These are phyloP conservation scores for Palythoa heliodiscus DNA, from an alignment of 92 coral and sea anemone genomes.

Conservation along the genomic window DNA sequence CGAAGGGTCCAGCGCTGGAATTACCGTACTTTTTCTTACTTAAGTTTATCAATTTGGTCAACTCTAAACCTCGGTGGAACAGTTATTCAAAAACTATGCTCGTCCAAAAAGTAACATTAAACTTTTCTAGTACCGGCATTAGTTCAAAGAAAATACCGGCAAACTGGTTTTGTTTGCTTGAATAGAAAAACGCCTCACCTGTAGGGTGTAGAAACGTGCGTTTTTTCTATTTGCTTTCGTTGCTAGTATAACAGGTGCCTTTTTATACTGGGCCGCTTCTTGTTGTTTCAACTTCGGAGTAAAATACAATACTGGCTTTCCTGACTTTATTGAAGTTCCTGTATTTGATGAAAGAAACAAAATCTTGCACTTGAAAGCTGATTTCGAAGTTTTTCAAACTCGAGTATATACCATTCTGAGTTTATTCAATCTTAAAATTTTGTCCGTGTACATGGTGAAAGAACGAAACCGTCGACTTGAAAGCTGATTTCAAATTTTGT, in stretches of 20 bases:
- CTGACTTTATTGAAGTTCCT: not conserved
- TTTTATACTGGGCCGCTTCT: not conserved
- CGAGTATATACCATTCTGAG: too few species aligned
- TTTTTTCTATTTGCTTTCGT: not conserved
- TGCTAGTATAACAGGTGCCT: constrained; percentile 5
- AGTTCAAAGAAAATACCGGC: not conserved
- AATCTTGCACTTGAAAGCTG: not conserved
- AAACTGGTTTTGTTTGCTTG: not conserved
- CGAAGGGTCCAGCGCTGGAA: too few species aligned
- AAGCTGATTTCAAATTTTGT: constrained; percentile 9
- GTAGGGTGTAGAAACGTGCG: constrained; percentile 20
- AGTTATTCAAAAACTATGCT: too few species aligned
- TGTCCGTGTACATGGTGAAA: not conserved
- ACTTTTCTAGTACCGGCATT: not conserved
- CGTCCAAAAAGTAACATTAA: too few species aligned
- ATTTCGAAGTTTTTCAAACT: not conserved
- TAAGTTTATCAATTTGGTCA: too few species aligned
- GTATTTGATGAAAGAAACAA: not conserved
- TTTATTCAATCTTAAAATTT: not conserved
- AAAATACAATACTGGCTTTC: not conserved
- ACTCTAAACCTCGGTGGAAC: too few species aligned
- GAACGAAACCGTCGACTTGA: not conserved
- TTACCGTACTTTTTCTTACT: not conserved
- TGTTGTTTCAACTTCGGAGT: not conserved
- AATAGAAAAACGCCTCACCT: not conserved